Percentiles rank a stretch among this genome's conserved stretches.
These are phyloP conservation scores for Drosophila varians DNA, from an alignment of 1,140 invertebrate species.

Conservation along the genomic window DNA sequence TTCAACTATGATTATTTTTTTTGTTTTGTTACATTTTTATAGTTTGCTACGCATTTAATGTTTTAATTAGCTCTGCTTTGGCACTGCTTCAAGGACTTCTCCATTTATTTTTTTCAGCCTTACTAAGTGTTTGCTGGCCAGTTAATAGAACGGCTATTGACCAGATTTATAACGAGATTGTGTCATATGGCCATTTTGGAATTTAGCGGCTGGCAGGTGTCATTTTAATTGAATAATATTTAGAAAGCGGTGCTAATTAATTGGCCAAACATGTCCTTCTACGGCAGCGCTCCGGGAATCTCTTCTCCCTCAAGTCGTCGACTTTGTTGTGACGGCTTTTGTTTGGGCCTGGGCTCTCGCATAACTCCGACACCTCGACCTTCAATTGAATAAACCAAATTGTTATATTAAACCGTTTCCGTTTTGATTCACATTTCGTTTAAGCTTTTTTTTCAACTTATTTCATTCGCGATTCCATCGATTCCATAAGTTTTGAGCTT, in stretches of 20 bases:
- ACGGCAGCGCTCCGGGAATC: constrained; percentile 10
- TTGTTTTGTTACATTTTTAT: constrained; percentile 22
- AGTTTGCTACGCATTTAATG: constrained; percentile 75
- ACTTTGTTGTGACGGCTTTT: constrained; percentile 28
- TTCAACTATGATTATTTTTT: constrained; percentile 6
- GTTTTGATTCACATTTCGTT: constrained; percentile 55
- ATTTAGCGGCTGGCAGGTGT: constrained; percentile 54
- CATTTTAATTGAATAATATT: constrained; percentile 47
- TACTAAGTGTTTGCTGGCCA: constrained; percentile 28
- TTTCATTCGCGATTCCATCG: constrained; percentile 33
- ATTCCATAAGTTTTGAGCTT: constrained; percentile 26
- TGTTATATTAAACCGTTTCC: constrained; percentile 64
- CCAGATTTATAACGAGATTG: constrained; percentile 48
- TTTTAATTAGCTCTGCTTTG: constrained; percentile 73
- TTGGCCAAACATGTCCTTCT: constrained; percentile 37
- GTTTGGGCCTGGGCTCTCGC: constrained; percentile 16
- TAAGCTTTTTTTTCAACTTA: constrained; percentile 16
- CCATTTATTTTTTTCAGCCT: constrained; percentile 8
- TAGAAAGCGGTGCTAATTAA: constrained; percentile 53
- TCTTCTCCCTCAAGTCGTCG: constrained; percentile 15
- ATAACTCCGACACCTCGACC: constrained; percentile 46
- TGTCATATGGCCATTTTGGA: constrained; percentile 53
- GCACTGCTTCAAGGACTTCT: constrained; percentile 56
- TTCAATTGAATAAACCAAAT: constrained; percentile 58
- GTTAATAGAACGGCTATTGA: constrained; percentile 56